Evolutionary conservation across 2,113 vertebrate species (phyloP), one percentile per base, ranked within the genome.

Genomic region (Mungos mungo): DNA sequence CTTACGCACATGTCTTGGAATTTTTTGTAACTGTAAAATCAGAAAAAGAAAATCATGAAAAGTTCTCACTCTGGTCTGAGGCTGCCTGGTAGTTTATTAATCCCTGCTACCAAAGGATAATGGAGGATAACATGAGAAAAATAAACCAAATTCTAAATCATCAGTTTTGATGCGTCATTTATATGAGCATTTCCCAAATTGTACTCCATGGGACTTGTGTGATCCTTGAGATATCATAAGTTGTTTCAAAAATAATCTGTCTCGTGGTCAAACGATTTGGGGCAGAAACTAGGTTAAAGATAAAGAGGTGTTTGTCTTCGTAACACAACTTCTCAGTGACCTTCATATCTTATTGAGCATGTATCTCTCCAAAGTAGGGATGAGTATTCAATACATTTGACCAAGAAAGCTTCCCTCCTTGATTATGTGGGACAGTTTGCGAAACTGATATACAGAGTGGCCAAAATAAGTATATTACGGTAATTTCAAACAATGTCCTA

Each of bases 21-120:
- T 27, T 1, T 45, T 63, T 38, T 60, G 0, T 68, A 94, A 25
- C 98, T 98, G 52, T 0, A 88, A 47, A 93, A 66, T 31, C 82
- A 65, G 84, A 93, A 66, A 94, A 35, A 91, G 14, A 88, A 66
- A 35, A 41, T 15, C 52, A 27, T 14, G 1, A 87, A 87, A 81
- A 21, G 29, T 41, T 72, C 35, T 31, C 27, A 29, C 35, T 35
- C 47, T 13, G 45, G 54, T 38, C 38, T 18, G 65, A 66, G 76
- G 68, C 23, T 38, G 38, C 50, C 7, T 1, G 31, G 10, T 13
- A 7, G 54, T 68, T 65, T 19, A n/a, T 35, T 63, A 77, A 47
- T 29, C 35, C 4, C 21, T 27, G 63, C 33, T 54, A 41, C 45
- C 9, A 41, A 85, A 88, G 87, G 16, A 31, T 14, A 57, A 69